Percentiles rank a stretch among this genome's conserved stretches.
Evolutionary conservation across 2,797 vertebrate species (phyloP).

Genomic region (Platalea minor): DNA sequence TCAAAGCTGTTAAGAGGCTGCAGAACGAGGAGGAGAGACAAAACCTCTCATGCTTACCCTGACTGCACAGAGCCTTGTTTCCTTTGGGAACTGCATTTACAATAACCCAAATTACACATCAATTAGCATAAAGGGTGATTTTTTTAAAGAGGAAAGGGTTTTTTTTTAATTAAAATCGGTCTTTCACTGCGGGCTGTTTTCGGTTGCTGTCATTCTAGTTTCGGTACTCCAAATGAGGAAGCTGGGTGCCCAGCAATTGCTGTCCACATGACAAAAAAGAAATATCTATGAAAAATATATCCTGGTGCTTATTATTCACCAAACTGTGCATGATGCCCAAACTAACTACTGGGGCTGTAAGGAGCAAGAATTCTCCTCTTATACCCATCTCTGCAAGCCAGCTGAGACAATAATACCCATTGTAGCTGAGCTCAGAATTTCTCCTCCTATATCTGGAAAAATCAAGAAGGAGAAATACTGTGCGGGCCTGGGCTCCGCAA

Average conservation of each 20-base stretch:
- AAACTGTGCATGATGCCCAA: background rate
- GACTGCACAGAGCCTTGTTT: background rate
- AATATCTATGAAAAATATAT: accelerated
- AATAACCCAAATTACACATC: background rate
- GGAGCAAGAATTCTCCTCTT: background rate
- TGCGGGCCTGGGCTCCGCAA: background rate
- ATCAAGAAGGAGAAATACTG: background rate
- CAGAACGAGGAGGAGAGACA: background rate
- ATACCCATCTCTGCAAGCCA: background rate
- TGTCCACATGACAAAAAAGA: background rate
- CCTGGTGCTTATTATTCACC: background rate
- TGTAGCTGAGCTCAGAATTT: background rate
- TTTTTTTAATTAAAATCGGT: background rate
- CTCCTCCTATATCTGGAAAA: background rate
- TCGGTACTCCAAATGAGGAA: background rate
- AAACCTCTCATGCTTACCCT: background rate
- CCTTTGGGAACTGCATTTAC: background rate
- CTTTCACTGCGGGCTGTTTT: background rate
- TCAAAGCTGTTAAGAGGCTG: background rate
- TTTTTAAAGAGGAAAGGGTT: background rate
- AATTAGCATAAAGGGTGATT: background rate
- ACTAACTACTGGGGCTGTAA: background rate
- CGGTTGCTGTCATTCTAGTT: accelerated
- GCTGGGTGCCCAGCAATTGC: background rate
- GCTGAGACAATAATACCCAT: background rate